These are phyloP conservation scores for Amphimedon queenslandica DNA, from an alignment of 37 sponge, comb jelly and placozoan species.

Conservation along the genomic window DNA sequence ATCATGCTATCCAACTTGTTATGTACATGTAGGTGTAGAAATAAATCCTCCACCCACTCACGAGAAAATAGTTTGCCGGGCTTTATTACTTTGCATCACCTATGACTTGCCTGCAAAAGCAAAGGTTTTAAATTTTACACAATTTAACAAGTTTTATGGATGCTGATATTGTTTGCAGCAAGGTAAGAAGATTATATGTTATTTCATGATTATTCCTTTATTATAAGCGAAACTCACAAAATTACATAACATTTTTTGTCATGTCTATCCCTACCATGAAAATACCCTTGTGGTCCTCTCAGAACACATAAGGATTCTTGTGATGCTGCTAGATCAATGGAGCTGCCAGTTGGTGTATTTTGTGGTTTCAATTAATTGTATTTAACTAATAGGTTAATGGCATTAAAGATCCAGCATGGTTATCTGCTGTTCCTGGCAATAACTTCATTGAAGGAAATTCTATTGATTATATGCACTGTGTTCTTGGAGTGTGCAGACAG, in stretches of 20 bases:
- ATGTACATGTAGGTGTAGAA: no score
- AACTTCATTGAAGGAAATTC: slow-evolving; percentile 24
- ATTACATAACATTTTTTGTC: slow-evolving; percentile 7
- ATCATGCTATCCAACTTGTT: no score
- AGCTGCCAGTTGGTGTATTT: neutral
- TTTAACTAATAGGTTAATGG: slow-evolving; percentile 10
- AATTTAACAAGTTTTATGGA: slow-evolving; percentile 43
- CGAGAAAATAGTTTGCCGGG: neutral
- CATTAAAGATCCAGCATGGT: slow-evolving; percentile 26
- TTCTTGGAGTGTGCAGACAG: slow-evolving; percentile 37
- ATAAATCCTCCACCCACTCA: no score
- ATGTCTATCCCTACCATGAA: slow-evolving; percentile 14
- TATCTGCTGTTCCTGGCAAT: slow-evolving; percentile 16
- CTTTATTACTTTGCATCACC: slow-evolving; percentile 20
- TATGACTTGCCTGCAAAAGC: slow-evolving; percentile 53
- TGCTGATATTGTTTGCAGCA: slow-evolving; percentile 32
- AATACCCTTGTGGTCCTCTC: slow-evolving; percentile 17
- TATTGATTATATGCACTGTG: no score
- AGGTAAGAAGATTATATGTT: slow-evolving; percentile 10
- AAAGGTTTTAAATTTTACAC: slow-evolving; percentile 21
- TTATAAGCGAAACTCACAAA: slow-evolving; percentile 2
- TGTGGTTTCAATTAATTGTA: neutral
- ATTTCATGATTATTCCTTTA: neutral
- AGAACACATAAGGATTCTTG: slow-evolving; percentile 10
- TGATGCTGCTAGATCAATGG: neutral